Base-by-base conservation (phyloP, 2,113 vertebrate genomes). In the Nyctereutes procyonoides region DNA sequence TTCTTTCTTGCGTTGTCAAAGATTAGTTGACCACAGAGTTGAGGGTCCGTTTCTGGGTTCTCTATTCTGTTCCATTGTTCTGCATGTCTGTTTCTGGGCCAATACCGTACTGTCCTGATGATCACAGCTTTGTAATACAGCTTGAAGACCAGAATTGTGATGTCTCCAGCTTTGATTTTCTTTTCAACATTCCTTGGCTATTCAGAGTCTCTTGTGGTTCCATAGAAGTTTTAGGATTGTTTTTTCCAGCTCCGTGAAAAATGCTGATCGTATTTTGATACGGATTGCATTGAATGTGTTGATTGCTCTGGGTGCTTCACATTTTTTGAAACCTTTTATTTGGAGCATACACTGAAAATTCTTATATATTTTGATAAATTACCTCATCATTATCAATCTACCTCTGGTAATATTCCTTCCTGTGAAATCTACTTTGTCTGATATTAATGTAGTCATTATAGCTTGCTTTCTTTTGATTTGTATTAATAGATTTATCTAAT, bases 271-370 rank as follows among this genome's bases (percentile, higher is more conserved):
- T n/a, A 69, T n/a, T 69, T 32, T 69, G 67, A 32, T 32, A 69
- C 16, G 32, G 32, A 69, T n/a, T 69, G 67, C 16, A 35, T 2
- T 69, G 67, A 69, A 69, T n/a, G 8, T 69, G 16, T n/a, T n/a
- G 67, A 69, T n/a, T n/a, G 32, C 15, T 69, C 19, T 17, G 16
- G 67, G 16, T 93, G 67, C 74, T 63, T 87, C 58, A 38, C 28
- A 55, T 28, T 82, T 43, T 43, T 95, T 90, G 93, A 93, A 82
- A 43, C 81, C 84, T 92, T 94, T 63, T 65, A 83, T 63, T 69
- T 14, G 63, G 26, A 85, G 74, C 5, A 84, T 80, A 84, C 92
- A 88, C 56, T 85, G 83, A 93, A 53, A 81, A 60, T 86, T 93
- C 71, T 63, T 88, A 43, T 24, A 88, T 65, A 62, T 80, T 80